Conservation (phyloP, 2,113 vertebrate genomes). For the Serranochromis macrocephalus region DNA sequence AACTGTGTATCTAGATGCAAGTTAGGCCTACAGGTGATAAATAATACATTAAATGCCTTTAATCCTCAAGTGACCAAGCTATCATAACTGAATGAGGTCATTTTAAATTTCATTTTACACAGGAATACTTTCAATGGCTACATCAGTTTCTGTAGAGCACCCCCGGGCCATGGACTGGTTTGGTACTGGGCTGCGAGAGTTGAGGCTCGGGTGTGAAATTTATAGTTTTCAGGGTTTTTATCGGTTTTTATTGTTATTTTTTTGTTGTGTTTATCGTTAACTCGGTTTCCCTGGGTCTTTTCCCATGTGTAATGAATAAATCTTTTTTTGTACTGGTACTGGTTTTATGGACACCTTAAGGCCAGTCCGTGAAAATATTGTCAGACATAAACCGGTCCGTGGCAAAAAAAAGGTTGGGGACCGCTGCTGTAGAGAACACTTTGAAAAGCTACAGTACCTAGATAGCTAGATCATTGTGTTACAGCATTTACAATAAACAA, state of each 20-base stretch:
- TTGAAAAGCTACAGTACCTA: background rate
- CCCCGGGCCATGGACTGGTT: background rate
- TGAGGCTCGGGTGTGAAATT: background rate
- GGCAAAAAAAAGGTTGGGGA: background rate
- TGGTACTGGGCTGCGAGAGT: background rate
- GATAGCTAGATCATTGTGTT: background rate
- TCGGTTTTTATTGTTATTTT: background rate
- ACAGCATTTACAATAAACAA: background rate
- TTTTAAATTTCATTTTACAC: background rate
- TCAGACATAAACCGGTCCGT: background rate
- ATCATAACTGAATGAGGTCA: background rate
- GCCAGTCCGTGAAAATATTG: background rate
- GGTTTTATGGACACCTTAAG: background rate
- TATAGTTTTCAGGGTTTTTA: background rate
- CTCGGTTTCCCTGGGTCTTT: background rate
- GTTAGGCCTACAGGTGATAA: background rate
- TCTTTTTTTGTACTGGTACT: background rate
- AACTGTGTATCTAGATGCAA: background rate
- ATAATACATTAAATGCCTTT: background rate
- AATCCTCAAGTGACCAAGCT: background rate
- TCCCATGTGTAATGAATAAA: background rate
- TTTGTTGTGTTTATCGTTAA: background rate
- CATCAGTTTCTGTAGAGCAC: background rate
- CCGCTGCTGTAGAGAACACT: background rate
- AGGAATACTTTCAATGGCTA: background rate